Evolutionary conservation across 2,888 invertebrate genomes (phyloP), one percentile per base, ranked within the genome.

Genomic region (Lathronympha strigana): DNA sequence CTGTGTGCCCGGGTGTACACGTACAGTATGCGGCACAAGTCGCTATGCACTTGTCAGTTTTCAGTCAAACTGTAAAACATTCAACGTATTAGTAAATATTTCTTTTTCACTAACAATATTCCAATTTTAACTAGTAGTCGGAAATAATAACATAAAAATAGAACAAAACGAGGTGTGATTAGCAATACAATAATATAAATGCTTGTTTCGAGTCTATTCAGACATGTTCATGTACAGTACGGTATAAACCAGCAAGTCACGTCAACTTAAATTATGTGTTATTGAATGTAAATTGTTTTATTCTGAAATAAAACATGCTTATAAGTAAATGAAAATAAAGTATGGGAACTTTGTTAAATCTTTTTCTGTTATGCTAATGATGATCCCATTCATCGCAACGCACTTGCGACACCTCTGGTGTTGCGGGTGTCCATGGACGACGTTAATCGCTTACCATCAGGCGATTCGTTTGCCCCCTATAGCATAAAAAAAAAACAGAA

Each of bases 291-390:
- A 87, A 90, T 88, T 90, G 90, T 91, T 90, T 90, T 89, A 87
- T 89, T 88, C 83, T 85, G 83, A 87, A 87, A 90, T 87, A 86
- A 88, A 90, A 90, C 90, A 85, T 90, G 91, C 91, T 91, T 91
- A 86, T 90, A 90, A 86, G 90, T 90, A 90, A 90, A 90, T 84
- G 89, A 91, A 89, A 90, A 90, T 90, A 90, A 90, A 90, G 86
- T 88, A 88, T 88, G 90, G 89, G 87, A 89, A 86, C 86, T 88
- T 88, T 83, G 84, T 86, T 80, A 79, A 66, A 73, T 72, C 82
- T 81, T 85, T 86, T 85, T 84, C 79, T 64, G 36, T 45, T 51
- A 25, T 51, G 19, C n/a, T 6, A n/a, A 51, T 33, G 15, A n/a
- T 2, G 5, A 33, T 21, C 33, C 4, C 33, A 31, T n/a, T 5